These are phyloP conservation scores for Ophiodon elongatus DNA, from an alignment of 2,113 vertebrate genomes.

Conservation along the genomic window DNA sequence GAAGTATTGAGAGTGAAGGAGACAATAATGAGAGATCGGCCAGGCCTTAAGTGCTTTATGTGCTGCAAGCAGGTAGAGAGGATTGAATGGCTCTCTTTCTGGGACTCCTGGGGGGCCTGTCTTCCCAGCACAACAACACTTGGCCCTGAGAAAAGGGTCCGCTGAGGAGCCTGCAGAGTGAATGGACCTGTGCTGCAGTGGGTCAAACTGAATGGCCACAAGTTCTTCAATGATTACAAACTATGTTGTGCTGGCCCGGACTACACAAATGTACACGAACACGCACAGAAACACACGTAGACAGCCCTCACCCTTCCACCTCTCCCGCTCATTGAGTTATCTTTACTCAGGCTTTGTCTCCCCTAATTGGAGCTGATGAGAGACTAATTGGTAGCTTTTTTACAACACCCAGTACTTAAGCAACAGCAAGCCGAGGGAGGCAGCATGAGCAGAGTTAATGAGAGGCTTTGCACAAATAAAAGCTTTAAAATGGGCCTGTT, in stretches of 20 bases:
- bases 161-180: constrained; percentile 85
- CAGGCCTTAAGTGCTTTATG: constrained; percentile 86
- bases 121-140: constrained; percentile 93
- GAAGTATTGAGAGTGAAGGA: constrained; percentile 85
- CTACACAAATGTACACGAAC: constrained; percentile 63
- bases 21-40: constrained; percentile 97
- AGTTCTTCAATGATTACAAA: constrained; percentile 92
- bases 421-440: constrained; percentile 87
- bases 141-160: constrained; percentile 86
- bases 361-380: constrained; percentile 99
- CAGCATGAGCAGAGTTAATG: constrained; percentile 97
- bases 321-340: constrained; percentile 94
- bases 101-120: constrained; percentile 93
- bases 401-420: constrained; percentile 90
- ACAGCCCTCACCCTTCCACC: constrained; percentile 69
- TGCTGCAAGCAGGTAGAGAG: constrained; percentile 93
- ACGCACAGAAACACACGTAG: constrained; percentile 43
- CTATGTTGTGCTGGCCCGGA: constrained; percentile 80
- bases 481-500: constrained; percentile 83
- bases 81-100: constrained; percentile 91
- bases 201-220: constrained; percentile 83
- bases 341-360: constrained; percentile 98
- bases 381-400: constrained; percentile 98
- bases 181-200: constrained; percentile 83
- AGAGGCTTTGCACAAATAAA: constrained; percentile 88